phyloP scores from a whole-genome alignment of 2,113 vertebrate species.

The Cyphomyrus discorhynchus region DNA sequence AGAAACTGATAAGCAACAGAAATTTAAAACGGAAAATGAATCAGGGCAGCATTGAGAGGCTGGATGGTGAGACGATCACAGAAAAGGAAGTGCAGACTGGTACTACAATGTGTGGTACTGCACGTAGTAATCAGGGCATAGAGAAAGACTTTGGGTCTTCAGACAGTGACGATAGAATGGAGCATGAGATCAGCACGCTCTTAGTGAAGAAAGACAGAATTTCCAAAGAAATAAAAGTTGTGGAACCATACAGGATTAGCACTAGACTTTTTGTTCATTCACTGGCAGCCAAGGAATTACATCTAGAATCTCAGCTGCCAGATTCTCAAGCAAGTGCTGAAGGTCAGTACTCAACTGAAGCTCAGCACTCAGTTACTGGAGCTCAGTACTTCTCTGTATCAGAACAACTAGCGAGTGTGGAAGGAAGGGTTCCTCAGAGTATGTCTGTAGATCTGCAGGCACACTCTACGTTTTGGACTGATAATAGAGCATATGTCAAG shows the following conservation, averaged over 20 bases:
- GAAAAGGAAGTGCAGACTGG: slow-evolving; percentile 19
- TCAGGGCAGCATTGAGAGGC: slow-evolving; percentile 27
- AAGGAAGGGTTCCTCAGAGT: background rate
- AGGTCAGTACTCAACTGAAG: slow-evolving; percentile 8
- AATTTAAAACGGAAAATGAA: slow-evolving; percentile 25
- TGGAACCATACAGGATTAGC: slow-evolving; percentile 22
- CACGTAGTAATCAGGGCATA: background rate
- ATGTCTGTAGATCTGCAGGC: background rate
- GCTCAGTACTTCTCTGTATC: background rate
- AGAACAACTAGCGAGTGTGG: slow-evolving; percentile 5
- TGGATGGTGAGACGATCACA: slow-evolving; percentile 21
- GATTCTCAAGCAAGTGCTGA: slow-evolving; percentile 15
- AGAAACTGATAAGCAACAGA: slow-evolving; percentile 11
- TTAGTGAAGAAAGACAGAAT: slow-evolving; percentile 82
- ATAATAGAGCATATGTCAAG: slow-evolving; percentile 3
- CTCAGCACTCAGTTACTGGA: background rate
- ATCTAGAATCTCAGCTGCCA: slow-evolving; percentile 5
- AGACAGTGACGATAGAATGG: slow-evolving; percentile 90
- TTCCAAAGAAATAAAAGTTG: slow-evolving; percentile 43
- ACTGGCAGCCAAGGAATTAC: slow-evolving; percentile 19
- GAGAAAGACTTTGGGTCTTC: slow-evolving; percentile 75
- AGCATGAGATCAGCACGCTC: slow-evolving; percentile 82
- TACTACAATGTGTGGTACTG: background rate
- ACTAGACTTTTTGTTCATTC: background rate
- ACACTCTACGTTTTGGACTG: background rate